phyloP scores from a whole-genome alignment of 2,797 vertebrate species.

The Pelodytes ibericus region DNA sequence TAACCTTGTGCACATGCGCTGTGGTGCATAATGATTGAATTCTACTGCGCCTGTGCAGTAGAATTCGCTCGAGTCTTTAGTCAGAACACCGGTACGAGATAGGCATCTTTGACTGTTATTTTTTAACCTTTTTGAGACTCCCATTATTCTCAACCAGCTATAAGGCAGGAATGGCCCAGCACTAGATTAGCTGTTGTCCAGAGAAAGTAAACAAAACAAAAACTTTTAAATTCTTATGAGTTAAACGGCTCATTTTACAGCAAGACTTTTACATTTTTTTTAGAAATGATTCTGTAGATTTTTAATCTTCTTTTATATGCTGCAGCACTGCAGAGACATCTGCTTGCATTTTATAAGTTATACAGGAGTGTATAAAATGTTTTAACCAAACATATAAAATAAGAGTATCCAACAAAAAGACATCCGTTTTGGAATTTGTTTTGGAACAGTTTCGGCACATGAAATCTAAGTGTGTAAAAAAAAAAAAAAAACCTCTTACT shows the following conservation, averaged over 20 bases:
- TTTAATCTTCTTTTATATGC: slow-evolving; percentile 38
- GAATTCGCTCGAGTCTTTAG: no score
- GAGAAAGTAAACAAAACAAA: no score
- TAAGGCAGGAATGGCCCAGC: no score
- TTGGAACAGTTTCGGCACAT: slow-evolving; percentile 50
- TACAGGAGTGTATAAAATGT: slow-evolving; percentile 51
- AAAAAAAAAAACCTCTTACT: slow-evolving; percentile 22
- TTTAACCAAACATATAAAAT: slow-evolving; percentile 56
- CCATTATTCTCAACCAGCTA: no score
- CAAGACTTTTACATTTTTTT: slow-evolving; percentile 2
- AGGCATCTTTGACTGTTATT: no score
- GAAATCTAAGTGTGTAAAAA: slow-evolving; percentile 49
- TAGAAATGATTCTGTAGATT: slow-evolving; percentile 33
- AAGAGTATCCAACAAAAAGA: slow-evolving; percentile 49
- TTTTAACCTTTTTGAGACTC: no score
- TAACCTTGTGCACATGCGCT: no score
- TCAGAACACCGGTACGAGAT: no score
- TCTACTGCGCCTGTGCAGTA: no score
- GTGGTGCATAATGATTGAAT: no score
- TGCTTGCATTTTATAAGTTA: slow-evolving; percentile 55
- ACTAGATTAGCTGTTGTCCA: no score
- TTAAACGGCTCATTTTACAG: neutral
- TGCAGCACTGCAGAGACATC: slow-evolving; percentile 45
- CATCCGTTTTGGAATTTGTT: slow-evolving; percentile 54
- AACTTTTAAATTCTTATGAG: no score